These are phyloP conservation scores for Notospermus geniculatus DNA, from an alignment of 1,140 invertebrate genomes.

Conservation along the genomic window DNA sequence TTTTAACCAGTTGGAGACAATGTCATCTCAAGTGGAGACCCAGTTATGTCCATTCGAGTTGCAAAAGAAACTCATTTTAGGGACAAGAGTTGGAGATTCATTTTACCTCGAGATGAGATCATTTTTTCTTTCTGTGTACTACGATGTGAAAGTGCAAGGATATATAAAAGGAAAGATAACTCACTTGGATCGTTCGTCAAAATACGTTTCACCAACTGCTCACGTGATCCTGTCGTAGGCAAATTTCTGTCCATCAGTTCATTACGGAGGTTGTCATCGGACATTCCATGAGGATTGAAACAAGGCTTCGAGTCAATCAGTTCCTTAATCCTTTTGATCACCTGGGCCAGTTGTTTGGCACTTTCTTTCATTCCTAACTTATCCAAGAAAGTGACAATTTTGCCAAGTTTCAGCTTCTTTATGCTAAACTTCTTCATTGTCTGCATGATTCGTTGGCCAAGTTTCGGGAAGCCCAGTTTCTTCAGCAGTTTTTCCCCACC, in stretches of 20 bases:
- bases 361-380: conserved; percentile 22
- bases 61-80: too few species aligned
- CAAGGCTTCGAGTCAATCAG: conserved; percentile 35
- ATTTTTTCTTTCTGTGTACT: too few species aligned
- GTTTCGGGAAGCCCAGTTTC: conserved; percentile 12
- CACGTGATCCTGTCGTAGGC: conserved; percentile 17
- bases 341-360: conserved; percentile 21
- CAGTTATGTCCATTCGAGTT: too few species aligned
- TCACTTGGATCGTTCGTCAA: conserved; percentile 20
- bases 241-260: conserved; percentile 24
- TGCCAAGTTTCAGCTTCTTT: conserved; percentile 25
- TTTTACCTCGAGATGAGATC: too few species aligned
- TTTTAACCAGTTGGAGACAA: too few species aligned
- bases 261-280: conserved; percentile 27
- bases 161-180: too few species aligned
- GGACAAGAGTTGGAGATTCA: too few species aligned
- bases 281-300: conserved; percentile 28
- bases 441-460: conserved; percentile 20
- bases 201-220: conserved; percentile 20
- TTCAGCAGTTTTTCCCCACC: conserved; percentile 13
- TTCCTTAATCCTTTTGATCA: conserved; percentile 26
- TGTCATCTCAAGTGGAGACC: too few species aligned
- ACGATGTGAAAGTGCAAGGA: too few species aligned
- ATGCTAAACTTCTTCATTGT: conserved; percentile 27
- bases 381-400: conserved; percentile 22